Evolutionary conservation across 2,888 invertebrate species (phyloP).

Genomic region (Thelaira solivaga): DNA sequence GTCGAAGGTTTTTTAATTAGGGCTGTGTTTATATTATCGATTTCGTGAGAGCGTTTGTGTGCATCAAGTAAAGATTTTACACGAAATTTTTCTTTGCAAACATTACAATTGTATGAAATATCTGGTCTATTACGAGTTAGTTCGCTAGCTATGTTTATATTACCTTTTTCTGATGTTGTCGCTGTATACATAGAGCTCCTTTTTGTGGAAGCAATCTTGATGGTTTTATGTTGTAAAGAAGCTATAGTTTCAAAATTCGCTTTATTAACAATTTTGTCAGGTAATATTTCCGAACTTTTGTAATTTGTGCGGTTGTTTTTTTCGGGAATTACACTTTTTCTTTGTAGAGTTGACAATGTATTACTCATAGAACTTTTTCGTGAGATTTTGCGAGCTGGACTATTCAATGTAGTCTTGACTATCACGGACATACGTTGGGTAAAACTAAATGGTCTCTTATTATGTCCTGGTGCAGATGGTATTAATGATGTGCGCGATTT

Average conservation of each 20-base stretch:
- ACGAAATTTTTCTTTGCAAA: conserved; percentile 68
- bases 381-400: conserved; percentile 72
- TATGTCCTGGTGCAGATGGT: conserved; percentile 54
- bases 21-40: conserved; percentile 50
- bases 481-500: conserved; percentile 47
- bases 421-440: conserved; percentile 74
- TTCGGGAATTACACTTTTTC: conserved; percentile 41
- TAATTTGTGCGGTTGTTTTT: not conserved
- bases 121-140: not conserved
- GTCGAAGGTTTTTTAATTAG: conserved; percentile 42
- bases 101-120: conserved; percentile 63
- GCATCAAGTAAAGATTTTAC: conserved; percentile 67
- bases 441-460: conserved; percentile 65
- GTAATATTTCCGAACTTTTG: not conserved
- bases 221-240: not conserved
- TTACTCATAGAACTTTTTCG: conserved; percentile 55
- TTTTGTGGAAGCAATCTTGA: not conserved
- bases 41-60: conserved; percentile 69
- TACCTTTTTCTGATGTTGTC: conserved; percentile 9
- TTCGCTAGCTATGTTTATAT: not conserved
- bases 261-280: conserved; percentile 29
- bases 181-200: conserved; percentile 33
- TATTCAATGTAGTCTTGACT: conserved; percentile 74
- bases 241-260: not conserved
- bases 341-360: conserved; percentile 9